These are phyloP conservation scores for Drosophila stalkeri DNA, from an alignment of 2,888 invertebrate species.

Conservation along the genomic window DNA sequence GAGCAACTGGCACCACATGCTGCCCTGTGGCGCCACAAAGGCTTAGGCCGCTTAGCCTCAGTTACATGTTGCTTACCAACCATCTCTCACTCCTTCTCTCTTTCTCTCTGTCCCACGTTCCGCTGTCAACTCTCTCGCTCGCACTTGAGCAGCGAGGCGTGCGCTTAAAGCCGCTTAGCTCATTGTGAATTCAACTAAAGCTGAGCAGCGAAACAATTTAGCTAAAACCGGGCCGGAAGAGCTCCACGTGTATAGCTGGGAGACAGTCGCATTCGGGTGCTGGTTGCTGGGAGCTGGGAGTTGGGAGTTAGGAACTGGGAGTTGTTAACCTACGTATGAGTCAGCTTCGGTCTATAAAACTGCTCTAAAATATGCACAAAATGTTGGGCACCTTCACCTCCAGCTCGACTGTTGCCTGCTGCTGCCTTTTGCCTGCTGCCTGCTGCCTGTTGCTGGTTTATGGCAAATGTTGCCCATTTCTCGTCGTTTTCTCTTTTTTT, in stretches of 20 bases:
- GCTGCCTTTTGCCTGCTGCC: slow-evolving; percentile 24
- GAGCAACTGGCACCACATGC: slow-evolving; percentile 33
- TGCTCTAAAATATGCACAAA: slow-evolving; percentile 57
- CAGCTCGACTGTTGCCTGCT: slow-evolving; percentile 6
- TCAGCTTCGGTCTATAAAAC: slow-evolving; percentile 51
- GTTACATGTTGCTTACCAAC: slow-evolving; percentile 9
- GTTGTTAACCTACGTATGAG: slow-evolving; percentile 27
- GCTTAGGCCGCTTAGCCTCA: slow-evolving; percentile 51
- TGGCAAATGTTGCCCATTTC: slow-evolving; percentile 53
- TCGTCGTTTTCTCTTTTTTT: slow-evolving; percentile 11
- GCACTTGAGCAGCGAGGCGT: slow-evolving; percentile 36
- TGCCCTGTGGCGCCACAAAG: slow-evolving; percentile 32
- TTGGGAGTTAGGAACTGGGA: background rate
- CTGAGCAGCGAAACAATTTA: slow-evolving; percentile 63
- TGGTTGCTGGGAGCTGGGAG: background rate
- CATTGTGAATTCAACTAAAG: slow-evolving; percentile 67
- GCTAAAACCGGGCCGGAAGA: slow-evolving; percentile 23
- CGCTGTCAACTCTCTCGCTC: background rate
- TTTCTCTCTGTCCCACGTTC: background rate
- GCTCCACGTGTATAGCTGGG: background rate
- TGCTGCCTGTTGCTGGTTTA: slow-evolving; percentile 67
- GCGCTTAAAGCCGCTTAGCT: slow-evolving; percentile 70
- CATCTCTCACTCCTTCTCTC: background rate
- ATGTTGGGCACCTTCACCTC: slow-evolving; percentile 25
- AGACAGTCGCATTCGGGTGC: background rate